Percentiles rank a stretch among this genome's conserved stretches.
phyloP scores from a whole-genome alignment of 1,140 invertebrate genomes.

The Brachystomella parvula region DNA sequence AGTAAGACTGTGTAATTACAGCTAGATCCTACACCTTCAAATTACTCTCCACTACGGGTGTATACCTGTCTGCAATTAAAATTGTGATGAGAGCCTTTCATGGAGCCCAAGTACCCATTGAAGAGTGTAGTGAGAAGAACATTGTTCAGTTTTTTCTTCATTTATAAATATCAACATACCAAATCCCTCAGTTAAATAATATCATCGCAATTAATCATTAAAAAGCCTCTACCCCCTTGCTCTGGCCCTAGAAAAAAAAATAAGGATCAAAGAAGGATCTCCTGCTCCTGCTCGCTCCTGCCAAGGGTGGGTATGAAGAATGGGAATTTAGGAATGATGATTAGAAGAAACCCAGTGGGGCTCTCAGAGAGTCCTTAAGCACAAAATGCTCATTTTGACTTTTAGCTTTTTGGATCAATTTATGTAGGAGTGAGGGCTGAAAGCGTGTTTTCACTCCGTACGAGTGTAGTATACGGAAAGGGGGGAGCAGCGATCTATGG shows the following conservation, averaged over 20 bases:
- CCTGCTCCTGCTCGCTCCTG: background rate
- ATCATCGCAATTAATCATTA: too few species aligned
- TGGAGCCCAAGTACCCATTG: background rate
- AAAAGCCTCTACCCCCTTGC: too few species aligned
- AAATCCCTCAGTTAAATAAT: too few species aligned
- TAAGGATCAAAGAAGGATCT: background rate
- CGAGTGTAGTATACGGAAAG: background rate
- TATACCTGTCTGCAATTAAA: background rate
- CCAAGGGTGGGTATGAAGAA: background rate
- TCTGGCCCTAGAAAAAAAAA: background rate
- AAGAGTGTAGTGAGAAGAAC: background rate
- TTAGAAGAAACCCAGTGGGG: background rate
- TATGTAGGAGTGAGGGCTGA: background rate
- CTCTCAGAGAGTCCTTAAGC: constrained; percentile 1
- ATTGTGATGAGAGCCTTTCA: background rate
- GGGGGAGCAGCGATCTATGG: background rate
- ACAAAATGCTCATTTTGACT: constrained; percentile 4
- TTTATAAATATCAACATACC: constrained; percentile 6
- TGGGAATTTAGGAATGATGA: constrained; percentile 9
- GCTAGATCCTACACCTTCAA: too few species aligned
- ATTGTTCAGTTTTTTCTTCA: background rate
- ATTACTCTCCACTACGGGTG: too few species aligned
- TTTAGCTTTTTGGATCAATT: background rate
- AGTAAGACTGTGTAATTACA: too few species aligned
- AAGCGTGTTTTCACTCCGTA: background rate